These are phyloP conservation scores for Syrista parreyssii DNA, from an alignment of 2,888 invertebrate genomes.

Conservation along the genomic window DNA sequence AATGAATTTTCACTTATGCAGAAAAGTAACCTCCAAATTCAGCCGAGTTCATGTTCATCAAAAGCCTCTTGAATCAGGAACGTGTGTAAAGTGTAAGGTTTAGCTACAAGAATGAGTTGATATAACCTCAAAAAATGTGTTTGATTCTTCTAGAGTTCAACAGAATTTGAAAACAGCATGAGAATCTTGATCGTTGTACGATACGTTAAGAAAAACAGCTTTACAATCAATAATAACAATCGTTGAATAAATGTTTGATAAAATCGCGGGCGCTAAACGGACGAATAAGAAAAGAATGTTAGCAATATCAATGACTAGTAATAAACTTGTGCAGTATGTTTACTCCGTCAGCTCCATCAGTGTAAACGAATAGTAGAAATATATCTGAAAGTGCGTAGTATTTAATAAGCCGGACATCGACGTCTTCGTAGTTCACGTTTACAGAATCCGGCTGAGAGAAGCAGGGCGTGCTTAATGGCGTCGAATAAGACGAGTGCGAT, in stretches of 20 bases:
- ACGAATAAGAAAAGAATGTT: neutral
- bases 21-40: neutral
- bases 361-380: neutral
- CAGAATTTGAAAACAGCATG: neutral
- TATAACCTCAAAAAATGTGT: neutral
- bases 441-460: neutral
- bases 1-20: neutral
- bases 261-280: neutral
- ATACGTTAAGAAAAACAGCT: neutral
- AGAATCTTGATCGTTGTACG: neutral
- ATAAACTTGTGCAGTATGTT: neutral
- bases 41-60: neutral
- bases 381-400: neutral
- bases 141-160: neutral
- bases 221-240: neutral
- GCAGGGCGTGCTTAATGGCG: conserved; percentile 27
- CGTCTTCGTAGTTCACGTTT: neutral
- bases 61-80: neutral
- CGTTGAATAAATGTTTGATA: neutral
- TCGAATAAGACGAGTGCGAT: conserved; percentile 52
- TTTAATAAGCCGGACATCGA: neutral
- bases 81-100: neutral
- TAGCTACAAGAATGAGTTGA: neutral
- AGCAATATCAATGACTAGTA: neutral
- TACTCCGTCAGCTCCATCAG: neutral